A percentile compares a stretch with the other conserved stretches of the same genome.
Conservation (phyloP, 2,797 vertebrate genomes). For the Microcaecilia unicolor region DNA sequence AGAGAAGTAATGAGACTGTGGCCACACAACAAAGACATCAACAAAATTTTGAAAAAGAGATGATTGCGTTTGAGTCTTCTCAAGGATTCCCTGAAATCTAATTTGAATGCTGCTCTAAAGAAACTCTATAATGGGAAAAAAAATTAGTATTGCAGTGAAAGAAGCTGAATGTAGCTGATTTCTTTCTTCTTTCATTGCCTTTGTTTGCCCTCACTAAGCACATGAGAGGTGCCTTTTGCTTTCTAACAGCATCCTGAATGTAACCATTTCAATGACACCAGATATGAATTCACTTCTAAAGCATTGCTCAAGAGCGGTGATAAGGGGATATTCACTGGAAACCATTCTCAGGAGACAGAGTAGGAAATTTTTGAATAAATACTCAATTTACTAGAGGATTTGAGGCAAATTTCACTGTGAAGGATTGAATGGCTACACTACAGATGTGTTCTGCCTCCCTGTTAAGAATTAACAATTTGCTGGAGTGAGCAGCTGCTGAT, state of each 20-base stretch:
- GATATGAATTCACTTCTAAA: slow-evolving; percentile 20
- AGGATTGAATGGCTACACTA: slow-evolving; percentile 9
- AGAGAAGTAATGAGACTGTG: background rate
- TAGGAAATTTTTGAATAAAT: slow-evolving; percentile 32
- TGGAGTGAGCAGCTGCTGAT: slow-evolving; percentile 28
- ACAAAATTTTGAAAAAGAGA: background rate
- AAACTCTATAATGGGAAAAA: background rate
- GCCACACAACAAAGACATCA: background rate
- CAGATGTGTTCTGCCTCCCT: slow-evolving; percentile 30
- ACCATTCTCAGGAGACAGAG: slow-evolving; percentile 19
- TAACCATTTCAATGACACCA: slow-evolving; percentile 15
- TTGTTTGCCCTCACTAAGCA: slow-evolving; percentile 13
- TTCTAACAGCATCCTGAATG: slow-evolving; percentile 4
- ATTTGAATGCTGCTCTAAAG: background rate
- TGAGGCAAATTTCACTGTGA: slow-evolving; percentile 28
- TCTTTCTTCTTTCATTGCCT: slow-evolving; percentile 14
- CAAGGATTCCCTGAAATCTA: slow-evolving; percentile 7
- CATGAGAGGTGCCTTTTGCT: slow-evolving; percentile 8
- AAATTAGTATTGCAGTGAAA: background rate
- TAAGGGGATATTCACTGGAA: slow-evolving; percentile 8
- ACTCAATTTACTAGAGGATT: slow-evolving; percentile 23
- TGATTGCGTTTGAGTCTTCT: background rate
- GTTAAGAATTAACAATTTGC: slow-evolving; percentile 32
- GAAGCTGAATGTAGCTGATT: background rate
- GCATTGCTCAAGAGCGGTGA: slow-evolving; percentile 13